These are phyloP conservation scores for Brachionus manjavacas DNA, from an alignment of 1,140 invertebrate species.

Conservation along the genomic window DNA sequence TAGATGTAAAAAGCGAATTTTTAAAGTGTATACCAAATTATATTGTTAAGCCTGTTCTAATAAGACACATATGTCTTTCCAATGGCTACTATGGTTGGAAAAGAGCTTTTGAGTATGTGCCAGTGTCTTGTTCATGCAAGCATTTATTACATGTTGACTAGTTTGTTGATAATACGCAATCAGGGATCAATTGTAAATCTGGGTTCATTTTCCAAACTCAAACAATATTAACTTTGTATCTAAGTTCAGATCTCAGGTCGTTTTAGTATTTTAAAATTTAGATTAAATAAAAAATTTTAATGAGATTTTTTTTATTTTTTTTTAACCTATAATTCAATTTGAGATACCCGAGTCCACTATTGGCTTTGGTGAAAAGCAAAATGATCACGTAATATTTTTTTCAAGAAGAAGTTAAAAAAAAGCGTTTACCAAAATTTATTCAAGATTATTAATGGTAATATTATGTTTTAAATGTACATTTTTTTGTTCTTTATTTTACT, in stretches of 20 bases:
- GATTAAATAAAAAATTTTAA: background rate
- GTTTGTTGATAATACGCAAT: background rate
- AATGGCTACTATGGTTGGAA: conserved; percentile 18
- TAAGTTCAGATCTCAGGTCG: background rate
- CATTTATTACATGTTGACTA: conserved; percentile 4
- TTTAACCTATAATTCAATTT: background rate
- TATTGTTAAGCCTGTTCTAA: conserved; percentile 22
- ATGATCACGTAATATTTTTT: no score
- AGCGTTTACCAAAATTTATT: no score
- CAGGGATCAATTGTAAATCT: background rate
- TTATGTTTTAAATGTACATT: no score
- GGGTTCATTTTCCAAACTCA: background rate
- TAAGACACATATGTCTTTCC: background rate
- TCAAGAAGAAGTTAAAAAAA: no score
- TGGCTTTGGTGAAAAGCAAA: no score
- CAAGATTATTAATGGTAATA: no score
- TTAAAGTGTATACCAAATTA: background rate
- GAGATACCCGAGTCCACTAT: no score
- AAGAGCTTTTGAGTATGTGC: conserved; percentile 1
- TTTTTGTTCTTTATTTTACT: no score
- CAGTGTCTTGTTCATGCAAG: conserved; percentile 23
- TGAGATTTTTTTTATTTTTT: background rate
- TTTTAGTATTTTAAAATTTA: background rate
- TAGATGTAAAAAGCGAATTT: background rate
- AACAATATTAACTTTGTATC: background rate